Percentiles rank a stretch among this genome's conserved stretches.
phyloP scores from a whole-genome alignment of 2,888 invertebrate species.

The Napeogenes sylphis region DNA sequence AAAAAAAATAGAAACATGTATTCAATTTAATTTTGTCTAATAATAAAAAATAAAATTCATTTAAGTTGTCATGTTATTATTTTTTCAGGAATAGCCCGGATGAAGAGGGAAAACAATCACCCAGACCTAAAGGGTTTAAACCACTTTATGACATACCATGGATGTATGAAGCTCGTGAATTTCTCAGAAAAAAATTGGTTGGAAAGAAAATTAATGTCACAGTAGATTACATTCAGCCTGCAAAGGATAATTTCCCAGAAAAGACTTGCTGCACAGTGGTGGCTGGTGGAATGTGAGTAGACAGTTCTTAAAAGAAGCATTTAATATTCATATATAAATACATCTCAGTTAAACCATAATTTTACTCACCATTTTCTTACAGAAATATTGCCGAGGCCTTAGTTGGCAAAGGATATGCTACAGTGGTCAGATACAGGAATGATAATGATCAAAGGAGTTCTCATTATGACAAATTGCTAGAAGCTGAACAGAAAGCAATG shows the following conservation, averaged over 20 bases:
- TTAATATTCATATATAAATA: not conserved
- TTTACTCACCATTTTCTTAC: constrained; percentile 25
- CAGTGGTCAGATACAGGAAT: constrained; percentile 94
- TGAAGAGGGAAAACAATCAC: constrained; percentile 82
- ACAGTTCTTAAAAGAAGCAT: not conserved
- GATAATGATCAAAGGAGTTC: constrained; percentile 98
- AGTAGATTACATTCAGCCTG: constrained; percentile 97
- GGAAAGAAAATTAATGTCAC: constrained; percentile 95
- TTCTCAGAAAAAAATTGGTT: constrained; percentile 94
- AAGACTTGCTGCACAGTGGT: constrained; percentile 96
- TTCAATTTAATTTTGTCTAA: constrained; percentile 1
- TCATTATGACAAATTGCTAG: constrained; percentile 93
- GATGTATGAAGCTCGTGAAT: constrained; percentile 99
- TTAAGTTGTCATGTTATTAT: constrained; percentile 14
- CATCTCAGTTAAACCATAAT: not conserved
- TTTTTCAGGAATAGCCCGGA: constrained; percentile 66
- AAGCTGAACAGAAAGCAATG: constrained; percentile 94
- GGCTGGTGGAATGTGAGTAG: constrained; percentile 78
- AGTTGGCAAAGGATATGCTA: constrained; percentile 93
- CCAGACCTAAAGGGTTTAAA: constrained; percentile 85
- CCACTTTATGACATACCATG: constrained; percentile 98
- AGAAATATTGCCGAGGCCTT: constrained; percentile 96
- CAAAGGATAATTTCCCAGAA: constrained; percentile 95
- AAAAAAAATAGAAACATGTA: not conserved
- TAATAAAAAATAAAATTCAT: constrained; percentile 5